A percentile compares a stretch with the other conserved stretches of the same genome.
Conservation (phyloP, 1,140 invertebrate genomes). For the Macrosteles quadrilineatus region DNA sequence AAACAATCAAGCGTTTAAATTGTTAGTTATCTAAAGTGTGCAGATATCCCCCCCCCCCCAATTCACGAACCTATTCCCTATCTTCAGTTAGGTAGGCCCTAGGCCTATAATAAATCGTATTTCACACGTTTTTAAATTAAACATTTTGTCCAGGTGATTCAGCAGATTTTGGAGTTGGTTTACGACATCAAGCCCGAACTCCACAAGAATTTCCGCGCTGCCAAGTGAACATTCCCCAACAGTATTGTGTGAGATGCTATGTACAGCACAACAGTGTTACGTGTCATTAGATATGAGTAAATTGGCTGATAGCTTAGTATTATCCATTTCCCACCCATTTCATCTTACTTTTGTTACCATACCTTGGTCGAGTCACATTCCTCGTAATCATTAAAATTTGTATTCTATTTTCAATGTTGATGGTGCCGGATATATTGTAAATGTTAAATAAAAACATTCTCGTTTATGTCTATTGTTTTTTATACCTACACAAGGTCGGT, state of each 20-base stretch:
- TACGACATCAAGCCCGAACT: slow-evolving; percentile 89
- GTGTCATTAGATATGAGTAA: background rate
- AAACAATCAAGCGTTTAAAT: too few species aligned
- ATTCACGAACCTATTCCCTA: too few species aligned
- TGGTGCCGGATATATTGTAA: slow-evolving; percentile 13
- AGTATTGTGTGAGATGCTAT: slow-evolving; percentile 1
- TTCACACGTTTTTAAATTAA: too few species aligned
- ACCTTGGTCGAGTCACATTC: background rate
- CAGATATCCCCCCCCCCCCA: too few species aligned
- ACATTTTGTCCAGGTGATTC: slow-evolving; percentile 71
- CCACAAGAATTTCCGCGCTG: slow-evolving; percentile 70
- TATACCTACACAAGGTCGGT: background rate
- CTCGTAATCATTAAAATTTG: background rate
- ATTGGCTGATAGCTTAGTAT: slow-evolving; percentile 4
- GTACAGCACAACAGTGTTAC: background rate
- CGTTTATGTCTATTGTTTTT: background rate
- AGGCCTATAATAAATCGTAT: too few species aligned
- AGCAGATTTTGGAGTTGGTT: slow-evolving; percentile 78
- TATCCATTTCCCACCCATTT: too few species aligned
- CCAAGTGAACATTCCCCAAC: slow-evolving; percentile 25
- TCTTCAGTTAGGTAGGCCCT: too few species aligned
- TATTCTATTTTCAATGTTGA: slow-evolving; percentile 14
- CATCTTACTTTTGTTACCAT: background rate
- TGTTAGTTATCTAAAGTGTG: too few species aligned
- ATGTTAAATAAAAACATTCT: slow-evolving; percentile 15